Percentiles rank a stretch among this genome's conserved stretches.
Conservation (phyloP, 1,140 invertebrate genomes). For the Prorops nasuta region DNA sequence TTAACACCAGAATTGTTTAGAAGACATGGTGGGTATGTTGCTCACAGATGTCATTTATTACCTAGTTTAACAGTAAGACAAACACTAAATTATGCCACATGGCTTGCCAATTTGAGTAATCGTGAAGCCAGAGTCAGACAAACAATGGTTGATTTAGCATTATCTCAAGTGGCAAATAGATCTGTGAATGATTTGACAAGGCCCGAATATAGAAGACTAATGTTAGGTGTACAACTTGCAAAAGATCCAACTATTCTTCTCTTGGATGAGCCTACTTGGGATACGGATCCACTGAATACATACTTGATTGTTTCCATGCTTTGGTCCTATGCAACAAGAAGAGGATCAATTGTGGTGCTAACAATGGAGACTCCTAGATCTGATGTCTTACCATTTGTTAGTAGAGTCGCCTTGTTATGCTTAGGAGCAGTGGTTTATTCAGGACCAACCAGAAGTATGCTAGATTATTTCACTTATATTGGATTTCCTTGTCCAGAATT, state of each 20-base stretch:
- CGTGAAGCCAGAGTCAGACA: constrained; percentile 64
- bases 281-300: constrained; percentile 86
- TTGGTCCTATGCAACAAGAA: constrained; percentile 88
- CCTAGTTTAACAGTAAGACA: constrained; percentile 84
- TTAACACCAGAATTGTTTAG: constrained; percentile 79
- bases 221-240: constrained; percentile 84
- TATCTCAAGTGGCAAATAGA: constrained; percentile 82
- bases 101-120: constrained; percentile 47
- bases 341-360: constrained; percentile 81
- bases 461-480: constrained; percentile 88
- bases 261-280: constrained; percentile 87
- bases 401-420: constrained; percentile 77
- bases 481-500: constrained; percentile 90
- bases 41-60: constrained; percentile 77
- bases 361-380: constrained; percentile 92
- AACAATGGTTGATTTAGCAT: constrained; percentile 84
- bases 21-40: constrained; percentile 81
- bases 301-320: constrained; percentile 90
- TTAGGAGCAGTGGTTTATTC: constrained; percentile 89
- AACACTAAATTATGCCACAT: constrained; percentile 76
- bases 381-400: constrained; percentile 89
- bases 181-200: constrained; percentile 75
- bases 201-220: constrained; percentile 80
- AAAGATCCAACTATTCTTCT: constrained; percentile 83
- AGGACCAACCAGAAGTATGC: constrained; percentile 82